Percentiles rank a stretch among this genome's conserved stretches.
These are phyloP conservation scores for Trichogramma evanescens DNA, from an alignment of 2,888 invertebrate species.

Conservation along the genomic window DNA sequence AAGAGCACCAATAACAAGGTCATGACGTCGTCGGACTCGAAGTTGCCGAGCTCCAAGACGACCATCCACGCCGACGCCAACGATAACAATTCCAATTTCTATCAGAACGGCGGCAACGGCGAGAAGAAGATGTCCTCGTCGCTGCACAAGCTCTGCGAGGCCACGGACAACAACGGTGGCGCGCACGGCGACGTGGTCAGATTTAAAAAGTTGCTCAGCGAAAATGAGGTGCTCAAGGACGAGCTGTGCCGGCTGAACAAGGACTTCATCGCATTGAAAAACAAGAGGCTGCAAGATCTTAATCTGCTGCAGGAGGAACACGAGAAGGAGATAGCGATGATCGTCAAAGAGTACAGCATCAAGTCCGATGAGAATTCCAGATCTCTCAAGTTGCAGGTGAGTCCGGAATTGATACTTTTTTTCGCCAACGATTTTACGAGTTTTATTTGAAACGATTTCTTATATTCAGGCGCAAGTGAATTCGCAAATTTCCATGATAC, in stretches of 20 bases:
- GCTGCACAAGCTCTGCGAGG: slow-evolving; percentile 41
- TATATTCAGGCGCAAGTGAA: slow-evolving; percentile 56
- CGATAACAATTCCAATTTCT: slow-evolving; percentile 42
- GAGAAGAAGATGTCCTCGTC: slow-evolving; percentile 33
- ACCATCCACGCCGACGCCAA: slow-evolving; percentile 41
- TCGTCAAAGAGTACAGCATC: slow-evolving; percentile 44
- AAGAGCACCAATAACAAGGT: slow-evolving; percentile 26
- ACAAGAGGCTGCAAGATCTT: slow-evolving; percentile 73
- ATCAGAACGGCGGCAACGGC: slow-evolving; percentile 36
- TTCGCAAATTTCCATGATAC: slow-evolving; percentile 51
- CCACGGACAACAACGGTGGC: slow-evolving; percentile 41
- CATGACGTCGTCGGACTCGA: slow-evolving; percentile 31
- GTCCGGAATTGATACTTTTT: not conserved
- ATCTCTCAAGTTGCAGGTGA: slow-evolving; percentile 44
- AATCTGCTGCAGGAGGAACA: slow-evolving; percentile 52
- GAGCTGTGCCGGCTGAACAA: slow-evolving; percentile 67
- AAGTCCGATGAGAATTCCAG: slow-evolving; percentile 39
- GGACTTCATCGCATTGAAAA: slow-evolving; percentile 68
- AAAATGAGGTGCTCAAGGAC: slow-evolving; percentile 55
- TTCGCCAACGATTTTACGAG: not conserved
- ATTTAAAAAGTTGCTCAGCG: slow-evolving; percentile 50
- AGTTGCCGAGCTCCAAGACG: slow-evolving; percentile 40
- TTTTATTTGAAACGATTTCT: not conserved
- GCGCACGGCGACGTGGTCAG: slow-evolving; percentile 48
- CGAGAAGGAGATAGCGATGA: slow-evolving; percentile 44